phyloP scores from a whole-genome alignment of 2,113 vertebrate genomes.

The Ahaetulla prasina region DNA sequence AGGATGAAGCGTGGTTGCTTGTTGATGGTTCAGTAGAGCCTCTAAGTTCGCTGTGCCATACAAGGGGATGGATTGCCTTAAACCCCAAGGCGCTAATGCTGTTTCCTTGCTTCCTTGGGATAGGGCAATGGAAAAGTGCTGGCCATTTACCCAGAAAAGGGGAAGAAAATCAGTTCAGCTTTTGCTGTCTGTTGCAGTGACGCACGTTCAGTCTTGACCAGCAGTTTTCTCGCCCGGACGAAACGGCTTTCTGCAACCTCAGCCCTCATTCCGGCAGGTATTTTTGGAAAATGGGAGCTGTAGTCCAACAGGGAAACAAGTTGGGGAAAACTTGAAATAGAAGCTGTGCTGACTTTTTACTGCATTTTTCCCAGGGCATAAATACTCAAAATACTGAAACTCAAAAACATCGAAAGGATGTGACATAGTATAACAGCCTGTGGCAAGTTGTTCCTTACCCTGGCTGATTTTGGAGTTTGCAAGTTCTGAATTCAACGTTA shows the following conservation, averaged over 20 bases:
- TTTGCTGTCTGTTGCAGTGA: not conserved
- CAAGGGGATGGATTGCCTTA: not conserved
- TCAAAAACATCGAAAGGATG: not conserved
- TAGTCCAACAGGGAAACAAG: not conserved
- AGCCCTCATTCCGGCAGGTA: not conserved
- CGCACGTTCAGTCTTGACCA: not conserved
- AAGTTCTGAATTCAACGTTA: not conserved
- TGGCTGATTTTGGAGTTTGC: not conserved
- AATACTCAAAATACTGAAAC: not conserved
- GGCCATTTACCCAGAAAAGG: not conserved
- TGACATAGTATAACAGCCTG: not conserved
- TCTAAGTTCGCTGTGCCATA: not conserved
- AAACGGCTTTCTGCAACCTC: not conserved
- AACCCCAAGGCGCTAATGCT: not conserved
- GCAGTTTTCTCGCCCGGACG: not conserved
- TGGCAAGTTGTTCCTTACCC: not conserved
- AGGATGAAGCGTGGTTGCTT: not conserved
- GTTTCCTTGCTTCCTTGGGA: too few relatives aligned
- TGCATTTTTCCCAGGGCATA: not conserved
- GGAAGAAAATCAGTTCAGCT: not conserved
- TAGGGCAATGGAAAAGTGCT: not conserved
- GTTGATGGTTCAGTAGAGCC: not conserved
- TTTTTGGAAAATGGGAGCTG: not conserved
- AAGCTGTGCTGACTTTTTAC: not conserved
- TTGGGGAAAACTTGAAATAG: not conserved